A percentile compares a stretch with the other conserved stretches of the same genome.
Conservation (phyloP, 2,797 vertebrate species). For the Malurus leucopterus region DNA sequence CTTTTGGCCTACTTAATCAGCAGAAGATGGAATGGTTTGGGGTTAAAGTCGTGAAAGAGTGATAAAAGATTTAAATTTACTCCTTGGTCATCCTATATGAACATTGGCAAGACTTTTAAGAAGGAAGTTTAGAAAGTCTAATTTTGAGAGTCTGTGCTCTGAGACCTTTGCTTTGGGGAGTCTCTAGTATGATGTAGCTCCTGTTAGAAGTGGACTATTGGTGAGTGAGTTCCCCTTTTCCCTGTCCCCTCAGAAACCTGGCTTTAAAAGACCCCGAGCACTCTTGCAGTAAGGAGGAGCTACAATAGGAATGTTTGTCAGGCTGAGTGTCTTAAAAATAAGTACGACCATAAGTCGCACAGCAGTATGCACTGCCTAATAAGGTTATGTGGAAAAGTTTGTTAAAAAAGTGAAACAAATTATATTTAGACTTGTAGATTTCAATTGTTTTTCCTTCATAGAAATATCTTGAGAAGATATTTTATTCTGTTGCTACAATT, state of each 20-base stretch:
- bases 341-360: background rate
- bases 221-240: background rate
- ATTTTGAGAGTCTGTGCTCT: background rate
- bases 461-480: background rate
- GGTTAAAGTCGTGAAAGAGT: background rate
- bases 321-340: background rate
- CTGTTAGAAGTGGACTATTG: background rate
- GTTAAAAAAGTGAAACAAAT: background rate
- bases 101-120: background rate
- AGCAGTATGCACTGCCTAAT: background rate
- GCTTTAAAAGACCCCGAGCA: background rate
- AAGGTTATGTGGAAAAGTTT: background rate
- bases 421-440: background rate
- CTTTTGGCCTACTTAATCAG: background rate
- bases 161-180: background rate
- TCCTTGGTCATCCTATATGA: rapidly evolving
- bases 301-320: background rate
- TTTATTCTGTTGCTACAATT: background rate
- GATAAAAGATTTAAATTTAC: background rate
- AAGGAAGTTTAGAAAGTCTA: background rate
- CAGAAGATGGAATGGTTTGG: background rate
- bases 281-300: background rate
- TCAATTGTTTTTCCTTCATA: background rate
- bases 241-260: background rate
- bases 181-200: background rate